Evolutionary conservation across 2,113 vertebrate genomes (phyloP), one percentile per base, ranked within the genome.

Genomic region (Gambusia affinis): DNA sequence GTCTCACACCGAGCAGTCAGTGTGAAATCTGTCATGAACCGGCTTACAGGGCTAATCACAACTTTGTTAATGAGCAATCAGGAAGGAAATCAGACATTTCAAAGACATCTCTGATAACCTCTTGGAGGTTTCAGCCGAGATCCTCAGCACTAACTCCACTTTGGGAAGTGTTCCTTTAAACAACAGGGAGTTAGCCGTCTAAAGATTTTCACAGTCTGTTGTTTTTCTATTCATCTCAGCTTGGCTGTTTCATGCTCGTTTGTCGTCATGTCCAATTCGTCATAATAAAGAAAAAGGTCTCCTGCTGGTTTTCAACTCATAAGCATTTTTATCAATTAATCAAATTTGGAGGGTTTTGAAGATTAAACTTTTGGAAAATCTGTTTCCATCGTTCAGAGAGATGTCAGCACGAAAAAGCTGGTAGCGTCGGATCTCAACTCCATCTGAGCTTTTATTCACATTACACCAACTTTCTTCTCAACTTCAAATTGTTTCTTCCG

Each of bases 141-240:
- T 67, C 60, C 63, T 72, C 70, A 68, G 4, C 54, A 22, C 64
- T 72, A 67, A 76, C 69, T 42, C 64, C 74, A 67, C 83, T 70
- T 64, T 24, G 76, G 74, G 66, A 73, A 82, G 51, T 73, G 70
- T 80, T 78, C 63, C 67, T 66, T 78, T 72, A 67, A 74, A 70
- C 75, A 44, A 15, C 33, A 67, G 17, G n/a, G 64, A 78, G 78
- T 82, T 89, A 72, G 80, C 83, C 82, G 42, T 76, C 67, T 47
- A 69, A 39, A 4, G 71, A 61, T 85, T 82, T 88, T 87, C 83
- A 82, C 82, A 71, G 39, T 42, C 76, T 73, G 74, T 62, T 80
- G 60, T 76, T 87, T 72, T 81, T 76, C 86, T 75, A 65, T 82
- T 82, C 61, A 67, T 88, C 69, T 85, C 73, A 70, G 10, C 84